A percentile compares a stretch with the other conserved stretches of the same genome.
phyloP scores from a whole-genome alignment of 2,113 vertebrate genomes.

The Otis tarda region DNA sequence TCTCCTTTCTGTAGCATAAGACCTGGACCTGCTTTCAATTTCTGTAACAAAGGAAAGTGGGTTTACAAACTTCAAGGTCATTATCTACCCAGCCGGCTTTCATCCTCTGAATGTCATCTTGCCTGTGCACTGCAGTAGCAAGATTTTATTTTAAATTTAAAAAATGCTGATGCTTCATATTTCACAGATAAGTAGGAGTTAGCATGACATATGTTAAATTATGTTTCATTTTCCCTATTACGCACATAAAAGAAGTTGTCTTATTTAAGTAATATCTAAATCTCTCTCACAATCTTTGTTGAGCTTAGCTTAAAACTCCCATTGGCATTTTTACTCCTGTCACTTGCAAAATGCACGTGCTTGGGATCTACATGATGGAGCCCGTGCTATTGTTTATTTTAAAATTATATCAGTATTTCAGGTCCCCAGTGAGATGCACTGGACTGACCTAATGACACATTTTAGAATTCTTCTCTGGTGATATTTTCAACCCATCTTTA shows the following conservation, averaged over 20 bases:
- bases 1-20: background rate
- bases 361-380: background rate
- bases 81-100: background rate
- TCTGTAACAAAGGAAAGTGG: background rate
- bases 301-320: background rate
- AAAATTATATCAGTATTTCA: background rate
- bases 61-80: background rate
- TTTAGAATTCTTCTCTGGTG: background rate
- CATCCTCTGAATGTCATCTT: background rate
- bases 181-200: background rate
- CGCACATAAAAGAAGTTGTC: accelerated
- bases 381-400: background rate
- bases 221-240: background rate
- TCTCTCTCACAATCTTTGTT: background rate
- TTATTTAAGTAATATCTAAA: background rate
- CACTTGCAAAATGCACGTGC: background rate
- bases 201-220: background rate
- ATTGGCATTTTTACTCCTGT: background rate
- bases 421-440: background rate
- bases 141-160: background rate
- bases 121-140: background rate
- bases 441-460: background rate
- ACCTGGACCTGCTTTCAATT: background rate
- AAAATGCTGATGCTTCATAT: background rate
- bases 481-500: background rate